phyloP scores from a whole-genome alignment of 1,140 invertebrate species.

The Zaprionus ghesquierei region DNA sequence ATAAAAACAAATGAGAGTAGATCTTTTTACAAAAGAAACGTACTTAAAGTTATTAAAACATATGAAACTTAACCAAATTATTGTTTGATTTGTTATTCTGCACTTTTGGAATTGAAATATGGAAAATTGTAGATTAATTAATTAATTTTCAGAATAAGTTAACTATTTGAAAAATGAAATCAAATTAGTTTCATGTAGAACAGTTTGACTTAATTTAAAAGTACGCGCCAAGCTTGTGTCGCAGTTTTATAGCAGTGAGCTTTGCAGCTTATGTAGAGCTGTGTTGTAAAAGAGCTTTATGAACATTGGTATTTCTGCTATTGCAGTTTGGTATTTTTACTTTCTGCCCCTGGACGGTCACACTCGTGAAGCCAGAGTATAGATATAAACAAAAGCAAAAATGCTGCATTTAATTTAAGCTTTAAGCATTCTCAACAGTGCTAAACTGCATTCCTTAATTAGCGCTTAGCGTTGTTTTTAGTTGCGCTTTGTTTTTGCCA shows the following conservation, averaged over 20 bases:
- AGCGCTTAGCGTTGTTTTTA: slow-evolving; percentile 28
- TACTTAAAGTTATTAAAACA: slow-evolving; percentile 75
- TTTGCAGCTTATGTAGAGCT: neutral
- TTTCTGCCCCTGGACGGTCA: neutral
- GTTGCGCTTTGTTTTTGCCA: slow-evolving; percentile 33
- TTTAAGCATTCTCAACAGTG: slow-evolving; percentile 29
- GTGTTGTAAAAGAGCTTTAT: neutral
- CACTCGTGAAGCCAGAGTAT: slow-evolving; percentile 12
- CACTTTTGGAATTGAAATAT: too few relatives aligned
- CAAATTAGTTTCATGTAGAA: too few relatives aligned
- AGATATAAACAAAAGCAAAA: slow-evolving; percentile 45
- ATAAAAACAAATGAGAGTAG: slow-evolving; percentile 63
- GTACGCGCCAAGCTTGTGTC: neutral
- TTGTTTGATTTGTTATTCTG: neutral
- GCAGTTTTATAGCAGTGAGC: slow-evolving; percentile 3
- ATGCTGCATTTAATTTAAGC: slow-evolving; percentile 34
- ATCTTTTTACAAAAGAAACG: slow-evolving; percentile 76
- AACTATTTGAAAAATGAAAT: too few relatives aligned
- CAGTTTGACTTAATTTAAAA: neutral
- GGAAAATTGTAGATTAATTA: too few relatives aligned
- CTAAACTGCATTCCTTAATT: slow-evolving; percentile 51
- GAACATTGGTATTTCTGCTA: too few relatives aligned
- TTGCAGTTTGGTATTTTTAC: slow-evolving; percentile 11
- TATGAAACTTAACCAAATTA: slow-evolving; percentile 34
- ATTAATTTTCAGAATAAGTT: too few relatives aligned